Evolutionary conservation across 2,888 invertebrate genomes (phyloP).

Genomic region (Drepanosiphum platanoidis): DNA sequence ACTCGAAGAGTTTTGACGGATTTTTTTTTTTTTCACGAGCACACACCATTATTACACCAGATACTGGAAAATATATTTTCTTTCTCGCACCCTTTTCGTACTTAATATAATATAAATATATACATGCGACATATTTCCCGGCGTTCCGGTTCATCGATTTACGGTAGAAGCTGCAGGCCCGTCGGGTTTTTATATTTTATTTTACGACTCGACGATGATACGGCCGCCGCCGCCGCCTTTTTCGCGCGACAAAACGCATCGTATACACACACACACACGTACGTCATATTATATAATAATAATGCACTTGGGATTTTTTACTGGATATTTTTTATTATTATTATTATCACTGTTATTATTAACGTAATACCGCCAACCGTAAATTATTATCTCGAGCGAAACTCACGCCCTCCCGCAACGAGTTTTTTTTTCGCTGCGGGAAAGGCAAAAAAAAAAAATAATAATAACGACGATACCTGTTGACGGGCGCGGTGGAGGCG

Average conservation of each 20-base stretch:
- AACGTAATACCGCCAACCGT: not conserved
- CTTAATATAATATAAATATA: not conserved
- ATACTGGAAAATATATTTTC: not conserved
- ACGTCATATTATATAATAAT: constrained; percentile 4
- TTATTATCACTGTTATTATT: not conserved
- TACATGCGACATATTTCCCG: constrained; percentile 21
- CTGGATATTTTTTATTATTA: not conserved
- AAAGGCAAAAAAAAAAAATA: not conserved
- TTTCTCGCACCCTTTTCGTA: constrained; percentile 14
- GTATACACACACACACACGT: too few relatives aligned
- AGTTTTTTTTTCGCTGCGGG: not conserved
- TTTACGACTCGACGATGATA: constrained; percentile 20
- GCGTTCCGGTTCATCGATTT: constrained; percentile 26
- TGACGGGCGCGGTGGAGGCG: not conserved
- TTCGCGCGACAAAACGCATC: not conserved
- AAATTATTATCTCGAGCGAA: not conserved
- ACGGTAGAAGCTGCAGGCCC: not conserved
- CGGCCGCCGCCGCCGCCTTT: not conserved
- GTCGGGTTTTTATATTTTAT: constrained; percentile 6
- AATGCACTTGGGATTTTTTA: constrained; percentile 19
- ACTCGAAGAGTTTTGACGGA: constrained; percentile 15
- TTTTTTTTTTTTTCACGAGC: constrained; percentile 14
- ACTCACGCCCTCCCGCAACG: not conserved
- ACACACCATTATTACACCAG: too few relatives aligned
- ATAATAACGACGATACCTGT: constrained; percentile 16